These are phyloP conservation scores for Furcula furcula DNA, from an alignment of 2,888 invertebrate species.

Conservation along the genomic window DNA sequence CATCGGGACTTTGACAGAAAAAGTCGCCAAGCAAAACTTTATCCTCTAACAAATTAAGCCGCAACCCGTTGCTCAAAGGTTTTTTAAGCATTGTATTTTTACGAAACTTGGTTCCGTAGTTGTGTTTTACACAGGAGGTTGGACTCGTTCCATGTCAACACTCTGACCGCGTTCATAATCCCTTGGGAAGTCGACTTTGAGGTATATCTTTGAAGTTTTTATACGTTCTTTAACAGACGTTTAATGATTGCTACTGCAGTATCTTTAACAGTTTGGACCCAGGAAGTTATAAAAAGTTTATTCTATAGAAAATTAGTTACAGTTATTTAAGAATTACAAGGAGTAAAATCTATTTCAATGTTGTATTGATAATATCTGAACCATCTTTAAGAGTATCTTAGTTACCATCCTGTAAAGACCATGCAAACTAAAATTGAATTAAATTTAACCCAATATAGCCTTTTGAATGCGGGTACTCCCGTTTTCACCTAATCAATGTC, in stretches of 20 bases:
- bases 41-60: slow-evolving; percentile 1
- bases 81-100: slow-evolving; percentile 1
- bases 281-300: no score
- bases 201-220: neutral
- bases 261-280: no score
- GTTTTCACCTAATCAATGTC: neutral
- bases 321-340: no score
- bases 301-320: no score
- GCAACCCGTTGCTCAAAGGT: neutral
- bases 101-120: neutral
- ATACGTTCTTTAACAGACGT: neutral
- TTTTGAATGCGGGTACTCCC: neutral
- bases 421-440: no score
- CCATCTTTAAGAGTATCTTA: no score
- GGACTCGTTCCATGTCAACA: neutral
- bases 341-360: no score
- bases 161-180: neutral
- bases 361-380: no score
- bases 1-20: no score
- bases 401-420: no score
- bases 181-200: neutral
- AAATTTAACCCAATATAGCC: no score
- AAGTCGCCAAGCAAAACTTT: neutral
- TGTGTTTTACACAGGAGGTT: neutral
- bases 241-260: neutral